A percentile compares a stretch with the other conserved stretches of the same genome.
These are phyloP conservation scores for Rhinopomastus cyanomelas DNA, from an alignment of 2,113 vertebrate species.

Conservation along the genomic window DNA sequence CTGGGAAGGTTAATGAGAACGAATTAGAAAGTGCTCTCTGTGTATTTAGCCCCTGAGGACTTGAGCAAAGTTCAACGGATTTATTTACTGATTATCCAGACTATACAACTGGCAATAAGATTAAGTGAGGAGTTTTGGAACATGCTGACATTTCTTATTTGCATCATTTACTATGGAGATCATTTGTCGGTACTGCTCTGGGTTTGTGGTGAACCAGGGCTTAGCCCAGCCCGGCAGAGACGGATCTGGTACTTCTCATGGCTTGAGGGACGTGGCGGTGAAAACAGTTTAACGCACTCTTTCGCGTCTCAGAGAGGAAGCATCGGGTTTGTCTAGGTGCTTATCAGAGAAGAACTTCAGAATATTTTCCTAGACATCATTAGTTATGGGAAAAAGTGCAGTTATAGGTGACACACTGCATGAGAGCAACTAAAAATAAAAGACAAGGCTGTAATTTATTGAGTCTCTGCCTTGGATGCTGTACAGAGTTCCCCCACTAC, in stretches of 20 bases:
- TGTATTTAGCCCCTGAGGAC: constrained; percentile 26
- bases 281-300: constrained; percentile 33
- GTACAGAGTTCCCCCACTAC: constrained; percentile 1
- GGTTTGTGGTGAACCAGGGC: constrained; percentile 52
- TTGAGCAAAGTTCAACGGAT: constrained; percentile 36
- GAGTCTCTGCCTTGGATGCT: neutral
- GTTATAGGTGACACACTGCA: constrained; percentile 4
- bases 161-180: constrained; percentile 49
- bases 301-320: constrained; percentile 21
- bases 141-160: constrained; percentile 60
- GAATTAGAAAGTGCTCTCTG: constrained; percentile 60
- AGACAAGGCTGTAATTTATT: constrained; percentile 28
- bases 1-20: constrained; percentile 39
- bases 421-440: constrained; percentile 28
- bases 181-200: constrained; percentile 37
- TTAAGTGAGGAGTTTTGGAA: constrained; percentile 53
- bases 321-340: constrained; percentile 51
- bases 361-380: constrained; percentile 50
- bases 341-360: constrained; percentile 52
- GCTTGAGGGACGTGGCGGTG: constrained; percentile 25
- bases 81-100: constrained; percentile 64
- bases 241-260: constrained; percentile 59
- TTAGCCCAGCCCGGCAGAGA: constrained; percentile 59
- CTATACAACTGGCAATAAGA: constrained; percentile 66
- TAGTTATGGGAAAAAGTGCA: constrained; percentile 18